Base-by-base conservation (phyloP, 2,888 invertebrate genomes). In the Andrena hattorfiana region DNA sequence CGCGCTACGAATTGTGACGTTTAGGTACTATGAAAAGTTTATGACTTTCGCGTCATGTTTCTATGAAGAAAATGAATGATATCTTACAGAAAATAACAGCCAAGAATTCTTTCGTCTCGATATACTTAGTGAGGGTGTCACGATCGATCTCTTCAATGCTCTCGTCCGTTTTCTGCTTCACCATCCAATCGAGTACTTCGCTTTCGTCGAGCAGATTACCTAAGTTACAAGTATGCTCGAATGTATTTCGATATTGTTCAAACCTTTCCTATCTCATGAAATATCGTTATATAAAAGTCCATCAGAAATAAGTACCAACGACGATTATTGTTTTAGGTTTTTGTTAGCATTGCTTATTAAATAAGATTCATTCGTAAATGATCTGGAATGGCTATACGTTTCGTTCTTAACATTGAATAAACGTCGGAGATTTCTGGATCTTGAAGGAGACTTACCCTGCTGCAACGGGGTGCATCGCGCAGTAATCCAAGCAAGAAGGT, bases 51-150 rank as follows among this genome's bases (percentile, higher is more conserved):
- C 30, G 35, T 3, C 30, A 26, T 0, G 26, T 62, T 16, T 35
- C 10, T 10, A 59, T 13, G 28, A n/a, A 23, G 23, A 23, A 35
- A 63, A 26, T 23, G 35, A 72, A 77, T 69, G 48, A 60, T 67
- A 26, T 67, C 98, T 97, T 96, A 98, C 98, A 98, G 94, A 98
- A 98, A 83, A 98, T 95, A 74, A 98, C 98, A 63, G 98, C 98
- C 91, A 98, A 95, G 95, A 98, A 98, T 94, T 98, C 98, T 94
- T 98, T 98, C 48, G 97, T 97, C 91, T 97, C 97, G 89, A 98
- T 98, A 94, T 97, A 97, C 91, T 97, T 97, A 93, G 96, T 96
- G 59, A 98, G 95, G 90, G 96, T 96, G 68, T 98, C 97, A 90
- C 98, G 96, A 91, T 97, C 96, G 84, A 98, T 97, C 93, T 98